Base-by-base conservation (phyloP, 2,797 vertebrate species). In the Anomalospiza imberbis region DNA sequence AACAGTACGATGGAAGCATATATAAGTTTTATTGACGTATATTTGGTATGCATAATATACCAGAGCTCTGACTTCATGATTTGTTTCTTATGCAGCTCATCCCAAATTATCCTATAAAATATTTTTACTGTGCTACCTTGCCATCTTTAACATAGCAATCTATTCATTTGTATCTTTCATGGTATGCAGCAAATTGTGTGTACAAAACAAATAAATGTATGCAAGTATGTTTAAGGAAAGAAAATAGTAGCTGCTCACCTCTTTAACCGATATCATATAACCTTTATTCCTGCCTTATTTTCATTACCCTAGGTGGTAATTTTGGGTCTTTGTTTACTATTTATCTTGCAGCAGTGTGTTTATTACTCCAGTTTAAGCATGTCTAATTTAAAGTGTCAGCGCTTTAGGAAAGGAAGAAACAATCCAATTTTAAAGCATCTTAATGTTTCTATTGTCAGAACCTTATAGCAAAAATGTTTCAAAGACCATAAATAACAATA, bases 91-190 rank as follows among this genome's bases (percentile, higher is more conserved):
- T 55, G 60, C 21, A 93, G 57, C 75, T 80, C 40, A 94, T 92
- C 16, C 18, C 50, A 92, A 83, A 92, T 88, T 87, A 83, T 83
- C 54, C 78, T 75, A 88, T 95, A 96, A 96, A 95, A 32, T 95
- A 78, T 80, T 95, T 94, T 92, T 93, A 92, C 65, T 88, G 54
- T 90, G 79, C 60, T 85, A 76, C 34, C 58, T 89, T 86, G 62
- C 24, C 66, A n/a, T 78, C 54, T 92, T 85, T 83, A 93, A 57
- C 65, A 28, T 77, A 65, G 79, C 34, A 78, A 60, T 76, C 75
- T 85, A 29, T 85, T 88, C 1, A 50, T 90, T 93, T 95, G 7
- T 84, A 12, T 84, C 62, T 81, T 94, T 74, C 51, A 31, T 5
- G 32, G 54, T 55, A 40, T 32, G 22, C 42, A 65, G 71, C 22